A percentile compares a stretch with the other conserved stretches of the same genome.
These are phyloP conservation scores for Calliphora vicina DNA, from an alignment of 1,140 invertebrate genomes.

Conservation along the genomic window DNA sequence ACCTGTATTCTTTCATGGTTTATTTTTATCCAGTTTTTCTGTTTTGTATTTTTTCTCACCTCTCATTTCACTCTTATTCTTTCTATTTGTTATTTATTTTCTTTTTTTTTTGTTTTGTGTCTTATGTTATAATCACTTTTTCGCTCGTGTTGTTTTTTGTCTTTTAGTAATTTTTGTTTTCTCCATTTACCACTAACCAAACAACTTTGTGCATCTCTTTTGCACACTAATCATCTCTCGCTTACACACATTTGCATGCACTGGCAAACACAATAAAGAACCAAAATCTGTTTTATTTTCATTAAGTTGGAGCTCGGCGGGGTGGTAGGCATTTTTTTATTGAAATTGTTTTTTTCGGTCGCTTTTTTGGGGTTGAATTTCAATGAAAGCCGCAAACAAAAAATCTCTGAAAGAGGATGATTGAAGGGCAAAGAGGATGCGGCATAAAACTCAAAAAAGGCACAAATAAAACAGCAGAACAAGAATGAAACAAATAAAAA, in stretches of 20 bases:
- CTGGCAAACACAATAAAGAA: slow-evolving; percentile 9
- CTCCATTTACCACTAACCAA: slow-evolving; percentile 27
- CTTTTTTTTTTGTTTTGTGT: slow-evolving; percentile 1
- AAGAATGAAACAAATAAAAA: slow-evolving; percentile 21
- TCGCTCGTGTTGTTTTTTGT: slow-evolving; percentile 5
- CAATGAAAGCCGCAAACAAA: slow-evolving; percentile 31
- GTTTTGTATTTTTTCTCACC: slow-evolving; percentile 21
- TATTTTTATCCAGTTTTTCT: slow-evolving; percentile 27
- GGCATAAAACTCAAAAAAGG: slow-evolving; percentile 26
- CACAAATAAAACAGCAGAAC: slow-evolving; percentile 26
- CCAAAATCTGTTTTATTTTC: slow-evolving; percentile 28
- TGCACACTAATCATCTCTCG: neutral
- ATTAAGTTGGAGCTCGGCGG: slow-evolving; percentile 19
- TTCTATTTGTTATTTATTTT: neutral
- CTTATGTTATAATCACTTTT: neutral
- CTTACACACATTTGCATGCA: slow-evolving; percentile 7
- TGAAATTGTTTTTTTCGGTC: slow-evolving; percentile 22
- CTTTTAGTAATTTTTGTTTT: slow-evolving; percentile 23
- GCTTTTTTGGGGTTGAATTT: slow-evolving; percentile 31
- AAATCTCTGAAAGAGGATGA: slow-evolving; percentile 26
- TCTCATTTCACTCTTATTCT: neutral
- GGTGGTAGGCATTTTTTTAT: slow-evolving; percentile 26
- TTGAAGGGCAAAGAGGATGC: slow-evolving; percentile 33
- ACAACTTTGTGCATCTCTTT: slow-evolving; percentile 17
- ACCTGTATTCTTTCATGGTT: slow-evolving; percentile 23